Conservation (phyloP, 2,888 invertebrate genomes). For the Heterodera filipjevi region DNA sequence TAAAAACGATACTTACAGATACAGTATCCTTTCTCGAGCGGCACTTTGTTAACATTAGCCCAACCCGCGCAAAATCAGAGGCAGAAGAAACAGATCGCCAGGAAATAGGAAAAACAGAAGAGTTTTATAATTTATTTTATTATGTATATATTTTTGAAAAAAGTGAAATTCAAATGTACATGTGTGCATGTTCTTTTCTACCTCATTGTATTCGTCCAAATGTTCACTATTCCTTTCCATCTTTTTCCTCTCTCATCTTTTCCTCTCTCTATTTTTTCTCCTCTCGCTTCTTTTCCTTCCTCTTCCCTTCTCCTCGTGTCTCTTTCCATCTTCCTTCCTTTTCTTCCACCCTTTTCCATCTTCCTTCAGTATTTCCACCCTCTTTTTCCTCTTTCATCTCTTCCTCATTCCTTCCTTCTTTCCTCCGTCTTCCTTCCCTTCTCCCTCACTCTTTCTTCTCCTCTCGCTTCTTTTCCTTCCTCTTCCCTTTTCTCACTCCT, state of each 20-base stretch:
- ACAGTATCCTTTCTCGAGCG: constrained; percentile 35
- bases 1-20: constrained; percentile 15
- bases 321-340: not conserved
- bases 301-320: too few relatives aligned
- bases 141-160: too few relatives aligned
- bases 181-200: too few relatives aligned
- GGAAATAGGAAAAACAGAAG: not conserved
- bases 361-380: too few relatives aligned
- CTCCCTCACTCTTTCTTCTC: not conserved
- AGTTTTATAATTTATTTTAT: too few relatives aligned
- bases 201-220: too few relatives aligned
- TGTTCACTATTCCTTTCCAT: too few relatives aligned
- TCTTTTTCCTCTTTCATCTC: not conserved
- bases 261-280: too few relatives aligned
- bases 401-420: not conserved
- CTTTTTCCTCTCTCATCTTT: too few relatives aligned
- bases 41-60: constrained; percentile 35
- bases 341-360: not conserved
- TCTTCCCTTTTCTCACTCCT: not conserved
- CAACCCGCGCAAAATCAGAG: constrained; percentile 22
- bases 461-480: not conserved
- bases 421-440: not conserved
- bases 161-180: too few relatives aligned
- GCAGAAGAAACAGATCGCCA: not conserved
- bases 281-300: too few relatives aligned